Evolutionary conservation across 1,140 invertebrate genomes (phyloP), one percentile per base, ranked within the genome.

Genomic region (Atta cephalotes): DNA sequence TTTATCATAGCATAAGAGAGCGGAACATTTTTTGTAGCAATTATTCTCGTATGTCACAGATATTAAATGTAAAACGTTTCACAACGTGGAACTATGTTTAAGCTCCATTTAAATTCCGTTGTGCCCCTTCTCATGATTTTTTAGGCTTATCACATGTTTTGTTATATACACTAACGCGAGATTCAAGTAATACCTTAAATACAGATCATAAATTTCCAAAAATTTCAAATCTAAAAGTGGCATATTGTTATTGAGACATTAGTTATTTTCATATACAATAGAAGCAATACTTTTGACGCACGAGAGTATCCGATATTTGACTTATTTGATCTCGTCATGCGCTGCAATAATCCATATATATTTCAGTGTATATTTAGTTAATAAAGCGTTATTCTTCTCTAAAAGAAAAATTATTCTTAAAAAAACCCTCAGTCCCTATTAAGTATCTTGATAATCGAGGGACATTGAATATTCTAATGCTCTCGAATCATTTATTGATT

Each of bases 391-490:
- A 56, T 70, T 9, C 18, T 58, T 71, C 25, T 7, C 16, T 25
- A 76, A 25, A 76, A 76, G 62, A 62, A 7, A 51, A 51, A 51
- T 49, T 82, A 25, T 62, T 76, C 28, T 18, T 76, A 84, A 76
- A 84, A 45, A 56, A 78, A 58, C 9, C 3, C 18, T 16, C 58
- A 82, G 14, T 35, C 16, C 14, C 7, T 25, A 45, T 71, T 21
- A 51, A 84, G 60, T 21, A 35, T 74, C 71, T 28, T 21, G 18
- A 4, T 60, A 63, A 84, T 76, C 21, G 7, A 82, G 18, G n/a
- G 12, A 82, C 25, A 31, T 62, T 82, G 39, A 72, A 71, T 68
- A 60, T 28, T 45, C 53, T 25, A 82, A 82, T 80, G 70, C n/a
- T 45, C 10, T 45, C 16, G 21, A 63, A 21, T n/a, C 35, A 39